Evolutionary conservation across 2,888 invertebrate genomes (phyloP), one percentile per base, ranked within the genome.

Genomic region (Orchesellides sinensis): DNA sequence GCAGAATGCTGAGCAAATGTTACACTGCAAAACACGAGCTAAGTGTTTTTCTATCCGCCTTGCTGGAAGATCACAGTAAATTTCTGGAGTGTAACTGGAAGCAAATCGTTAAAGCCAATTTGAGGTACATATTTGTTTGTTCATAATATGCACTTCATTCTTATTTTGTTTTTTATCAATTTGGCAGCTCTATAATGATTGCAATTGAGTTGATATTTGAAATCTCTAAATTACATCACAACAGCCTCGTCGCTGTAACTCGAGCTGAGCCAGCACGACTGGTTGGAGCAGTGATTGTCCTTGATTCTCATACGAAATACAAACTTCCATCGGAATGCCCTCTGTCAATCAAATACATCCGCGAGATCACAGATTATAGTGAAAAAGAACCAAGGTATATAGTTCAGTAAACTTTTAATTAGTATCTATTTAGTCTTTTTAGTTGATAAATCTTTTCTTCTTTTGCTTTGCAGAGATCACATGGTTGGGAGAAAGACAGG

Each of bases 301-400:
- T 84, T 49, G 78, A 78, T 40, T 63, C 77, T 0, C 27, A 73
- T 45, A 23, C 35, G 1, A 81, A 66, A 23, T 19, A 74, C 2
- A 84, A 68, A 45, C 1, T 14, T 21, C 63, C 54, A 19, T 35
- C 45, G 21, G 45, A 59, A 23, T 52, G 61, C 32, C 40, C 47
- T 8, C 17, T 54, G 10, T 4, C 68, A 4, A 14, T 77, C 1
- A 70, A 56, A n/a, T 79, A 84, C 52, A 21, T 45, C 2, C 10
- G 29, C 4, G 77, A 84, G 17, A 21, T 83, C 2, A 8, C 25
- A 1, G n/a, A 59, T 12, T 23, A 21, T 23, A 29, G 74, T 17
- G 84, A 84, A 14, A 40, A 45, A 1, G 35, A 2, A 12, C 65
- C 81, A 69, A 78, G 70, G 84, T 84, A 73, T n/a, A n/a, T 66